Evolutionary conservation across 2,797 vertebrate species (phyloP), one percentile per base, ranked within the genome.

Genomic region (Sylvia borin): DNA sequence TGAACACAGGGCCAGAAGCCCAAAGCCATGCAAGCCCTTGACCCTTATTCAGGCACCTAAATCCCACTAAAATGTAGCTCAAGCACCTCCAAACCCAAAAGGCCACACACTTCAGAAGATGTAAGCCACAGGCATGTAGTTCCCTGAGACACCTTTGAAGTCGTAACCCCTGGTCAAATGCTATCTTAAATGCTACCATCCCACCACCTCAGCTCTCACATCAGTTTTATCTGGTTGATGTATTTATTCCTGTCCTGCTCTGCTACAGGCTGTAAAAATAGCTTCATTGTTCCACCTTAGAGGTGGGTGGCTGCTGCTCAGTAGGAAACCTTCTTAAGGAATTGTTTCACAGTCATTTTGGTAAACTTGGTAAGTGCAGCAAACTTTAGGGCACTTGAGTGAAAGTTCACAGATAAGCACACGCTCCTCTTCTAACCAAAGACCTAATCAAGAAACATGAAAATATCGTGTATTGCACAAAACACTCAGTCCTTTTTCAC

Each of bases 141-240:
- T 93, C 61, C 75, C 80, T 5, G 54, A 88, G 71, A 70, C 32
- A 82, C 82, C 74, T 93, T 90, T 93, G 94, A 94, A 95, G 94
- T 43, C 4, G 5, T 90, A 92, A 95, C 90, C 95, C 70, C 77
- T 81, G 91, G 92, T 96, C 91, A 97, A 96, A 95, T 58, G 93
- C 88, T 94, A 94, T 96, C 95, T 95, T 86, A 92, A 94, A 95
- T 9, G 40, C 64, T 82, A 86, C 90, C 90, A 93, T 88, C 95
- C 95, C 91, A 85, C 88, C 74, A 79, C 60, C 91, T 95, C 92
- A 58, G 85, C 72, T 90, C 91, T 71, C 93, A 74, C 60, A 90
- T 85, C 83, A 84, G 67, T 88, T 95, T 94, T 94, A 92, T 95
- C 95, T 94, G 76, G 55, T 50, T 74, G 77, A 95, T 91, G 73